phyloP scores from a whole-genome alignment of 2,888 invertebrate genomes.

The Folsomia candida region DNA sequence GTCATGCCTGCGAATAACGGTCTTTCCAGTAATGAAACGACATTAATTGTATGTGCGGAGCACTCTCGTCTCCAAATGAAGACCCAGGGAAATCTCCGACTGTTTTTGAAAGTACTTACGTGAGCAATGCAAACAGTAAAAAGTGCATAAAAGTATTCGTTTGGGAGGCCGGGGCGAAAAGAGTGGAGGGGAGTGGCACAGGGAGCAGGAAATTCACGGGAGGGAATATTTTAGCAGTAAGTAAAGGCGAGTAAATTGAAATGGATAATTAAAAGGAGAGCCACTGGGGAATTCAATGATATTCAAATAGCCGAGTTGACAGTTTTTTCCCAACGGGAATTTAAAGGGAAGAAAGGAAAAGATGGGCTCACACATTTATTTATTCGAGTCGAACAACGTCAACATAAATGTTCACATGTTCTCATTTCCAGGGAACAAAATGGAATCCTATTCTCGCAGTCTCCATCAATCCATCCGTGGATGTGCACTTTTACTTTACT shows the following conservation, averaged over 20 bases:
- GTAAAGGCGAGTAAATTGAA: constrained; percentile 43
- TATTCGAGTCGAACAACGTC: background rate
- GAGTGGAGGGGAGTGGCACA: background rate
- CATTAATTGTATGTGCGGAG: too few species aligned
- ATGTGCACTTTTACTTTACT: too few species aligned
- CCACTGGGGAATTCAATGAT: constrained; percentile 44
- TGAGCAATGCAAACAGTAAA: background rate
- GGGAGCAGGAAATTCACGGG: constrained; percentile 2
- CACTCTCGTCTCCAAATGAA: too few species aligned
- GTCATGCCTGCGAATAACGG: too few species aligned
- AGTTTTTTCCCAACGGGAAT: constrained; percentile 43
- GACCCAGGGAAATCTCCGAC: too few species aligned
- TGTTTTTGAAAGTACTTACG: background rate
- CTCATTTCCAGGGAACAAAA: constrained; percentile 33
- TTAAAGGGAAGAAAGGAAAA: constrained; percentile 6
- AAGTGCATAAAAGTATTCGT: constrained; percentile 7
- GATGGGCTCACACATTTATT: background rate
- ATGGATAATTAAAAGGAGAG: constrained; percentile 48
- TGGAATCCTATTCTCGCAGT: constrained; percentile 34
- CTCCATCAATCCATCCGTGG: too few species aligned
- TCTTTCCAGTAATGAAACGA: too few species aligned
- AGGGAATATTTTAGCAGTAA: constrained; percentile 11
- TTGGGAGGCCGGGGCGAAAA: background rate
- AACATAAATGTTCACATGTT: constrained; percentile 16
- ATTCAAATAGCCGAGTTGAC: constrained; percentile 50